Evolutionary conservation across 2,113 vertebrate species (phyloP).

Genomic region (Tauraco erythrolophus): DNA sequence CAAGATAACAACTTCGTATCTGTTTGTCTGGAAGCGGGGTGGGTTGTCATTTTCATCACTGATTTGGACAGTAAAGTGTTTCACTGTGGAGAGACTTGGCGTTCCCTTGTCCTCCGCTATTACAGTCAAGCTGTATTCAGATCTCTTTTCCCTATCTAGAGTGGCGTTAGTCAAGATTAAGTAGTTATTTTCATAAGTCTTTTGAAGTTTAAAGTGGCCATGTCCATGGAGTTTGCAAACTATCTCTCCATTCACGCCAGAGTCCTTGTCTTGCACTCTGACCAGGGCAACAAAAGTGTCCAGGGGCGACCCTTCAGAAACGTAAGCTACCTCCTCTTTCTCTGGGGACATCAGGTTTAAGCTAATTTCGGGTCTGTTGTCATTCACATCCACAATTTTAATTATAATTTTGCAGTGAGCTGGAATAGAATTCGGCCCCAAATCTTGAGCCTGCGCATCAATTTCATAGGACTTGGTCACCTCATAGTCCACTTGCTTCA

Average conservation of each 20-base stretch:
- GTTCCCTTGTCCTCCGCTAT: conserved; percentile 93
- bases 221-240: conserved; percentile 92
- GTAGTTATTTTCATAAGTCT: conserved; percentile 95
- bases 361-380: conserved; percentile 96
- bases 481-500: conserved; percentile 94
- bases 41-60: conserved; percentile 97
- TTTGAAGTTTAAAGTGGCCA: conserved; percentile 94
- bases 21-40: conserved; percentile 91
- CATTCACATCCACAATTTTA: conserved; percentile 94
- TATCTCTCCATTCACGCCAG: conserved; percentile 90
- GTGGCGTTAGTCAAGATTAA: conserved; percentile 95
- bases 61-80: conserved; percentile 95
- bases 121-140: conserved; percentile 94
- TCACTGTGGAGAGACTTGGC: conserved; percentile 92
- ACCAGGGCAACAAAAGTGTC: conserved; percentile 95
- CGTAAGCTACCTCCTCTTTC: conserved; percentile 91
- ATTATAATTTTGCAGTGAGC: conserved; percentile 97
- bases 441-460: conserved; percentile 93
- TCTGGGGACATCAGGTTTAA: conserved; percentile 94
- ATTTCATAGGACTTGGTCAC: conserved; percentile 90
- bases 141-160: conserved; percentile 92
- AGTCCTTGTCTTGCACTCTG: conserved; percentile 92
- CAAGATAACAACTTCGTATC: conserved; percentile 91
- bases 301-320: conserved; percentile 90
- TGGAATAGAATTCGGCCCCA: conserved; percentile 97